These are phyloP conservation scores for Phoxinus phoxinus DNA, from an alignment of 2,113 vertebrate species.

Conservation along the genomic window DNA sequence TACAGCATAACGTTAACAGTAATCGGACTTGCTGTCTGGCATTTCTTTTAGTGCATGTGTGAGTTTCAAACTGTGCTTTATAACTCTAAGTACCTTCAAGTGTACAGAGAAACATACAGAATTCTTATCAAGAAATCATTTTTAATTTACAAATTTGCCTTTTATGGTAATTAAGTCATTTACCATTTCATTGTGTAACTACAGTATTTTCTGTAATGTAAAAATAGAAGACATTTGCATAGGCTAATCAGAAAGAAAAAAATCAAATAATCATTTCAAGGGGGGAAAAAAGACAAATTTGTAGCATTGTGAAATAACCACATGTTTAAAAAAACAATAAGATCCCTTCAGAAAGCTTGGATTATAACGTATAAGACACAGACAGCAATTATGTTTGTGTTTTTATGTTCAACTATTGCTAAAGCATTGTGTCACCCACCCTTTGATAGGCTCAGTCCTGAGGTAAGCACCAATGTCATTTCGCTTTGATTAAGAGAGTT, in stretches of 20 bases:
- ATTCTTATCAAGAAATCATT: conserved; percentile 37
- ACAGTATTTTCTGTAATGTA: conserved; percentile 37
- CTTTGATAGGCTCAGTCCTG: conserved; percentile 76
- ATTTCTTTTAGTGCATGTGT: conserved; percentile 42
- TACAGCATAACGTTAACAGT: conserved; percentile 52
- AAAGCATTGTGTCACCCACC: conserved; percentile 72
- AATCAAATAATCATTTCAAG: conserved; percentile 64
- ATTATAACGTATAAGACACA: conserved; percentile 44
- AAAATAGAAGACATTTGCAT: conserved; percentile 54
- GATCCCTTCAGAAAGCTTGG: conserved; percentile 56
- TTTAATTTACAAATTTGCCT: conserved; percentile 49
- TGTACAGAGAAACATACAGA: conserved; percentile 35
- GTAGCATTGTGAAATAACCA: conserved; percentile 73
- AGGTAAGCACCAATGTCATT: conserved; percentile 79
- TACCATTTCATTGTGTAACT: conserved; percentile 27
- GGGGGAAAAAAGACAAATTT: conserved; percentile 44
- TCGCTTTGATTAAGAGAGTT: conserved; percentile 61
- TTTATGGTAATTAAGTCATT: conserved; percentile 38
- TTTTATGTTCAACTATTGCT: conserved; percentile 60
- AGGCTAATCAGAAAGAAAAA: conserved; percentile 62
- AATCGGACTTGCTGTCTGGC: conserved; percentile 31
- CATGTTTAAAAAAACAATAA: conserved; percentile 72
- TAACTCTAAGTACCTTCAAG: conserved; percentile 43
- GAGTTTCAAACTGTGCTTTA: conserved; percentile 24
- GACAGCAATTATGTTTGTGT: conserved; percentile 48